A percentile compares a stretch with the other conserved stretches of the same genome.
Evolutionary conservation across 1,140 invertebrate genomes (phyloP).

Genomic region (Brachionus manjavacas): DNA sequence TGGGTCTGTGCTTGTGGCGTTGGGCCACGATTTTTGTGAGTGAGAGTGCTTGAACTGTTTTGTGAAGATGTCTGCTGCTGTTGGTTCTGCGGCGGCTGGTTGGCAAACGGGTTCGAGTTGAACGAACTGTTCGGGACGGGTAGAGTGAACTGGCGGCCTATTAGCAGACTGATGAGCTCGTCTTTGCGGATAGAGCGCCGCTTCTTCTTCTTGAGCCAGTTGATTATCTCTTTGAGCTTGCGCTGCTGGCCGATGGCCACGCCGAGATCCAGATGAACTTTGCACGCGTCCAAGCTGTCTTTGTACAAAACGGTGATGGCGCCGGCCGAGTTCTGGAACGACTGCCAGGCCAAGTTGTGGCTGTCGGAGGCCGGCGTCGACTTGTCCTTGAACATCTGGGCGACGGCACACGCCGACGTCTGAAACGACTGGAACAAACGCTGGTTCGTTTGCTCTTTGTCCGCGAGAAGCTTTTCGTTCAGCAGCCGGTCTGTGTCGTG

Average conservation of each 20-base stretch:
- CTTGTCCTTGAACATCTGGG: slow-evolving; percentile 41
- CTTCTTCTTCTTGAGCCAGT: slow-evolving; percentile 37
- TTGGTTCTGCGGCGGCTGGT: neutral
- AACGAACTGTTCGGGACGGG: neutral
- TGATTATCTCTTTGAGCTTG: slow-evolving; percentile 37
- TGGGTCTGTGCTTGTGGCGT: neutral
- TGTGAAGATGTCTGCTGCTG: neutral
- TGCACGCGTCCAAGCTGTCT: slow-evolving; percentile 38
- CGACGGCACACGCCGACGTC: slow-evolving; percentile 32
- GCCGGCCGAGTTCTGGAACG: slow-evolving; percentile 39
- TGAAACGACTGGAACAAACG: slow-evolving; percentile 41
- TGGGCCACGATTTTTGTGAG: neutral
- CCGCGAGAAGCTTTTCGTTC: slow-evolving; percentile 5
- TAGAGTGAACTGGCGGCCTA: slow-evolving; percentile 32
- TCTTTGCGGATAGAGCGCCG: slow-evolving; percentile 34
- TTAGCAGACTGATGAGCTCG: slow-evolving; percentile 29
- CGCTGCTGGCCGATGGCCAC: slow-evolving; percentile 23
- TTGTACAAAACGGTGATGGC: slow-evolving; percentile 32
- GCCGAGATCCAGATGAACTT: slow-evolving; percentile 23
- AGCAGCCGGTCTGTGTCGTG: slow-evolving; percentile 18
- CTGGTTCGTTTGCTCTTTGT: slow-evolving; percentile 32
- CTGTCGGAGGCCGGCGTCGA: neutral
- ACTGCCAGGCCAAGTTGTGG: slow-evolving; percentile 15
- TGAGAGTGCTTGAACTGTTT: neutral
- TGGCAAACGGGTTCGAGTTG: neutral